Evolutionary conservation across 2,888 invertebrate genomes (phyloP), one percentile per base, ranked within the genome.

Genomic region (Allacma fusca): DNA sequence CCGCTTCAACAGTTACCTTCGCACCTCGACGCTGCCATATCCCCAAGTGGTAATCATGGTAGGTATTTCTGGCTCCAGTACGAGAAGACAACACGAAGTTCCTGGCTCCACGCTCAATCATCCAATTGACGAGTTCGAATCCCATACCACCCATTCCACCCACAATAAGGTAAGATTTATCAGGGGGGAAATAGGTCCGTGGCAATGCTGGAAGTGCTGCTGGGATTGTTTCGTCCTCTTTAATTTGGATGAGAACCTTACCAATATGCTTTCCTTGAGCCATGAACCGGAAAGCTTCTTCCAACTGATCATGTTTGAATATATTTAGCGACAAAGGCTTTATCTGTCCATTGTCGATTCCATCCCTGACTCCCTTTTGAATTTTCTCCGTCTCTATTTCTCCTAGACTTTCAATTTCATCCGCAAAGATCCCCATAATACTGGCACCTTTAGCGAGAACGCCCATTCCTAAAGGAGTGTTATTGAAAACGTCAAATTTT

Each of bases 91-190:
- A 88, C 0, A 96, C 89, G 16, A 97, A 84, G 81, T 93, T 92
- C 83, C 88, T 90, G 0, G 93, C 95, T 0, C 96, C 96, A 81
- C 96, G 90, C 72, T 93, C 87, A 70, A 95, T 90, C 84, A 98
- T 88, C 94, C 95, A 96, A 85, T 95, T 93, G 0, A 92, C 91
- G 69, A 97, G 87, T 86, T 97, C 97, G 69, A 97, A 88, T 5
- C 97, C 97, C 85, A 97, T 95, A 0, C 97, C 97, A 64, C 97
- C 97, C 0, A 97, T 89, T 65, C 97, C 96, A 89, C 94, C 91
- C 88, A 88, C 87, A 78, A 90, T 87, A 57, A 90, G 85, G 85
- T 89, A 90, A 7, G 86, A 85, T 80, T 88, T 88, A 34, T 87
- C 80, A 0, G 89, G 88, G 77, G 88, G 91, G 80, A 91, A 91